These are phyloP conservation scores for Ptilonorhynchus violaceus DNA, from an alignment of 2,113 vertebrate genomes.

Conservation along the genomic window DNA sequence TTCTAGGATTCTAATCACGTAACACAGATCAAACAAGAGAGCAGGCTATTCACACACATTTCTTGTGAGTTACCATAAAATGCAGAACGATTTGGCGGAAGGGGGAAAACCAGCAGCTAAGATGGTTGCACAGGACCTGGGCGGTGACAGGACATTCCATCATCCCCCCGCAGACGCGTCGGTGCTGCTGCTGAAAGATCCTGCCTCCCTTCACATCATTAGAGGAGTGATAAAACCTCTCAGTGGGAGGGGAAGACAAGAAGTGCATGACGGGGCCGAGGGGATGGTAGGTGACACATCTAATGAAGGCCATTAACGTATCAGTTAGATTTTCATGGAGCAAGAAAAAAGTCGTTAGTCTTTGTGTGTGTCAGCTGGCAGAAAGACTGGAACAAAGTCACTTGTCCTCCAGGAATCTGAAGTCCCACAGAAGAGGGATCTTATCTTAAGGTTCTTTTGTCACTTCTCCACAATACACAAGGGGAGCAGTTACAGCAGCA, in stretches of 20 bases:
- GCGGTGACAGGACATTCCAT: not conserved
- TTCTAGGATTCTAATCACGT: not conserved
- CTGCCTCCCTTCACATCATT: not conserved
- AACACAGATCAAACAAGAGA: not conserved
- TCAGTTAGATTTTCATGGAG: not conserved
- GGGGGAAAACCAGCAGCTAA: not conserved
- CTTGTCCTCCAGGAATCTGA: not conserved
- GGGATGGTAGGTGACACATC: not conserved
- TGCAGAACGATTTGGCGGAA: not conserved
- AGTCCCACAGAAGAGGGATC: not conserved
- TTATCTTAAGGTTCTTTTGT: not conserved
- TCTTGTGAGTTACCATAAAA: not conserved
- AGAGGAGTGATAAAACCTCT: not conserved
- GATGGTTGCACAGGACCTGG: not conserved
- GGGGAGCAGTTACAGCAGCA: not conserved
- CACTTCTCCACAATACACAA: fast-evolving
- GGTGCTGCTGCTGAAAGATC: not conserved
- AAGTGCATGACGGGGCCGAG: fast-evolving
- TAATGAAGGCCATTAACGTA: slow-evolving; percentile 1
- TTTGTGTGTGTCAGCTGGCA: not conserved
- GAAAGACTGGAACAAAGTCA: not conserved
- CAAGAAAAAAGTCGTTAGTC: not conserved
- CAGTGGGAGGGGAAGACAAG: not conserved
- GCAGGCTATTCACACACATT: not conserved
- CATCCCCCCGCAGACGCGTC: fast-evolving